Conservation (phyloP, 2,113 vertebrate species). For the Actenoides hombroni region DNA sequence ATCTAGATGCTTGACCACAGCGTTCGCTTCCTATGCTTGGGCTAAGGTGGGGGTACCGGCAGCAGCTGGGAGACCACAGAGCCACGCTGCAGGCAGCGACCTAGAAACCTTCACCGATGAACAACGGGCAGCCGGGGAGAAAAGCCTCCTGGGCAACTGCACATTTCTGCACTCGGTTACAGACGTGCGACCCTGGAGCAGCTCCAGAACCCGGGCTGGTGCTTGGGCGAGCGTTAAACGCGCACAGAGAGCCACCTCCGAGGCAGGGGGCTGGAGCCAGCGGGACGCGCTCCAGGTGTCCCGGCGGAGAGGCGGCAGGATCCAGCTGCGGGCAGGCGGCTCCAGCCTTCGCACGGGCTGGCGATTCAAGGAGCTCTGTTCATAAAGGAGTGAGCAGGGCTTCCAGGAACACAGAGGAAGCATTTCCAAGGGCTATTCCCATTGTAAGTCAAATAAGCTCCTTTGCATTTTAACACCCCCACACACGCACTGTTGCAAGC, state of each 20-base stretch:
- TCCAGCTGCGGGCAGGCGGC: background rate
- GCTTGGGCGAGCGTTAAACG: background rate
- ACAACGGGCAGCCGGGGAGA: accelerated
- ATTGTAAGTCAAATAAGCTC: background rate
- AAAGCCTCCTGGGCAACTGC: background rate
- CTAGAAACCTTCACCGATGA: background rate
- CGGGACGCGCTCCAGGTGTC: background rate
- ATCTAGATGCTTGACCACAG: background rate
- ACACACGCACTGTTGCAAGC: background rate
- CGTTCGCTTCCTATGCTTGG: accelerated
- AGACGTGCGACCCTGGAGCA: background rate
- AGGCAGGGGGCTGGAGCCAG: background rate
- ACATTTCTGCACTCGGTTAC: background rate
- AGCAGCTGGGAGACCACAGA: background rate
- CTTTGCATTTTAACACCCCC: background rate
- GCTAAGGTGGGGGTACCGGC: background rate
- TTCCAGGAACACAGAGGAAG: background rate
- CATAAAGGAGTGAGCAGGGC: background rate
- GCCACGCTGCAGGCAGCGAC: accelerated
- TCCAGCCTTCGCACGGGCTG: background rate
- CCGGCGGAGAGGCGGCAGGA: background rate
- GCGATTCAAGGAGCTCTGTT: background rate
- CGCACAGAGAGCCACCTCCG: background rate
- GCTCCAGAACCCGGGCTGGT: background rate
- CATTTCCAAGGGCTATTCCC: background rate